Base-by-base conservation (phyloP, 2,797 vertebrate genomes). In the Peromyscus attwateri region DNA sequence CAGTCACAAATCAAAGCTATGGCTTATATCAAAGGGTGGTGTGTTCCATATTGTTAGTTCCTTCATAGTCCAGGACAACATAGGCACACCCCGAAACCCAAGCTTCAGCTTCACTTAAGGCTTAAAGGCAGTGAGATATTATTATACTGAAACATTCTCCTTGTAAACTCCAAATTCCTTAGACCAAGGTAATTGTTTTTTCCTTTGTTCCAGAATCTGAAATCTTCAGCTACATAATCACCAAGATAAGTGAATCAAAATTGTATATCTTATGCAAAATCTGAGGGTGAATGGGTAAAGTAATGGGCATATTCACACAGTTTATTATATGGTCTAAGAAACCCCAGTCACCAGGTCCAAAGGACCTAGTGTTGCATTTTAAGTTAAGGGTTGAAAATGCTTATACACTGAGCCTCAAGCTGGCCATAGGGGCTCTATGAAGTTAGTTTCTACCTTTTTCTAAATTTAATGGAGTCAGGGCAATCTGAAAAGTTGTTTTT, bases 401-500 rank as follows among this genome's bases (percentile, higher is more conserved):
- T 49, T 25, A 64, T 37, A 13, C 31, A 89, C 37, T 62, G 60
- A 95, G 82, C 40, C 79, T 80, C 29, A 68, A 70, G 79, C 57
- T 66, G 75, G 37, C 92, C 76, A 60, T 7, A 23, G 29, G 46
- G 87, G 19, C 40, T 92, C 92, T 92, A 14, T 73, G 64, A 90
- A 89, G 34, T 66, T 91, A 62, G 77, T 81, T 23, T 95, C 79
- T 37, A 52, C 10, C 10, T 37, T 40, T 73, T 94, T 89, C 49
- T 83, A 92, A 92, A 96, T 34, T 52, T 77, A 83, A 92, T n/a
- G 23, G 29, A 95, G 14, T 83, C 52, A 82, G 88, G 9, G 4
- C 71, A 83, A 96, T 27, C 43, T 73, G 43, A 95, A 96, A 97
- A 94, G 23, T 80, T 76, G 25, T 31, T 94, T 96, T 83, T 31